Conservation (phyloP, 2,888 invertebrate species). For the Heterodera filipjevi region DNA sequence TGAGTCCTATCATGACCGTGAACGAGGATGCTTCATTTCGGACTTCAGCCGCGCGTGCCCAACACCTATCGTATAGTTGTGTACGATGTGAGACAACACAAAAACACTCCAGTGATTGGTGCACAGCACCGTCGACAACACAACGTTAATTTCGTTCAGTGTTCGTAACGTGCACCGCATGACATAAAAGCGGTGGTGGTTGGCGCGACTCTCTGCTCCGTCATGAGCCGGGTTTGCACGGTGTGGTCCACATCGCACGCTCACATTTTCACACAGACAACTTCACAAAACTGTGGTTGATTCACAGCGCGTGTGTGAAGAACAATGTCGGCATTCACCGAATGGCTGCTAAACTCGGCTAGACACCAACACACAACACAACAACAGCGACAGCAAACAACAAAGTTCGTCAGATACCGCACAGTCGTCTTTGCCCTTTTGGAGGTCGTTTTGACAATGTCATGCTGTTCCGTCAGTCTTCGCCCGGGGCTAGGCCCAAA, state of each 20-base stretch:
- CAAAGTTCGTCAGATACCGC: too few species aligned
- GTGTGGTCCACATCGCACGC: not conserved
- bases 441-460: conserved; percentile 24
- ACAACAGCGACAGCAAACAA: too few species aligned
- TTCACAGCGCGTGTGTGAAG: not conserved
- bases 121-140: not conserved
- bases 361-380: too few species aligned
- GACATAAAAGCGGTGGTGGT: not conserved
- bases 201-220: too few species aligned
- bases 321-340: conserved; percentile 10
- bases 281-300: conserved; percentile 9
- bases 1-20: not conserved
- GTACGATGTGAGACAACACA: conserved; percentile 26
- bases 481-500: not conserved
- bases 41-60: not conserved
- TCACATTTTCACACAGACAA: not conserved
- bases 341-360: conserved; percentile 19
- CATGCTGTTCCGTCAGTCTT: not conserved
- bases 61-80: not conserved
- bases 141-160: conserved; percentile 28
- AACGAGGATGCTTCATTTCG: conserved; percentile 2
- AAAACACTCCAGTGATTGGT: not conserved
- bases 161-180: conserved; percentile 14
- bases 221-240: not conserved
- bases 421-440: not conserved